Evolutionary conservation across 2,797 vertebrate species (phyloP), one percentile per base, ranked within the genome.

Genomic region (Enteromius radiatus): DNA sequence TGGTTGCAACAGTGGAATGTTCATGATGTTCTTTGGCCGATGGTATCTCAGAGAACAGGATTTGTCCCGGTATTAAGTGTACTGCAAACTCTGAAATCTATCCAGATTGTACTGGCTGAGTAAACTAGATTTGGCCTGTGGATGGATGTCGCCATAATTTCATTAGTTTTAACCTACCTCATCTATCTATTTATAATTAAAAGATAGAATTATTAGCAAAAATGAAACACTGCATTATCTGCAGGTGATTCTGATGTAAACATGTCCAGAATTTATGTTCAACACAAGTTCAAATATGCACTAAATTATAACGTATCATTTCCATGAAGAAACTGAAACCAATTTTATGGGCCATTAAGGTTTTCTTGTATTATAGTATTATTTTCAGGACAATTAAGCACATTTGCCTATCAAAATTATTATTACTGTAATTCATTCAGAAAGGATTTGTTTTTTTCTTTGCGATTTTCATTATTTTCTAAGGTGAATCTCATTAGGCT

Each of bases 11-110:
- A 83, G 74, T 47, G 73, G 41, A 77, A 77, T 59, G 19, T 77
- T 59, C 65, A 23, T 56, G 28, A 70, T 77, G 41, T 77, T 77
- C 64, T 77, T 77, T 77, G 41, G 38, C 64, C 17, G 17, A 67
- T 19, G 71, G 47, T 26, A 33, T 76, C 64, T 70, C 64, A 77
- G 74, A 83, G 52, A 77, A 77, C 65, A 70, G 41, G 54, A 83
- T 77, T 77, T 77, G 52, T 47, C 64, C 15, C n/a, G 21, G 81
- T 38, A 82, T 76, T 82, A 76, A 69, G 71, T 82, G 71, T 56
- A 68, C 61, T 67, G 80, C 63, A 56, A 76, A 56, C 43, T 75
- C 47, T 59, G 49, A 47, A 49, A 82, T 76, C 23, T 26, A 6
- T 41, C 23, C 38, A 49, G n/a, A 83, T 56, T 59, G 9, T n/a